Conservation (phyloP, 2,888 invertebrate species). For the Ernsta delagoae region DNA sequence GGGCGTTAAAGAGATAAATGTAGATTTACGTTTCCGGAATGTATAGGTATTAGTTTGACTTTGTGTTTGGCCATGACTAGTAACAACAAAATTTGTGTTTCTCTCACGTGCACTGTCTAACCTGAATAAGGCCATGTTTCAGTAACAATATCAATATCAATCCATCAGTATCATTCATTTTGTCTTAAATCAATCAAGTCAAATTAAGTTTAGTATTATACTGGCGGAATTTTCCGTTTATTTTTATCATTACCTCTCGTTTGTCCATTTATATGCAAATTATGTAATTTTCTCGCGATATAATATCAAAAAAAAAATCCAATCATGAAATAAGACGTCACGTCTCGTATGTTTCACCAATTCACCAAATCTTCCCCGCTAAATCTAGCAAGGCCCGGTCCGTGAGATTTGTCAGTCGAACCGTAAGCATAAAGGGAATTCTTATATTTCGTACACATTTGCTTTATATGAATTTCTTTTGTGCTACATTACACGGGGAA, state of each 20-base stretch:
- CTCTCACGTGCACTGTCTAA: too few species aligned
- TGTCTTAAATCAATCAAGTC: too few species aligned
- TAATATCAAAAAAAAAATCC: constrained; percentile 21
- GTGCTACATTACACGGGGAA: constrained; percentile 3
- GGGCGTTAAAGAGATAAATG: too few species aligned
- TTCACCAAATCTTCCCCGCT: constrained; percentile 19
- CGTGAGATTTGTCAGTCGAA: constrained; percentile 25
- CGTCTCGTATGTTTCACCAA: constrained; percentile 33
- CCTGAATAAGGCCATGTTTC: too few species aligned
- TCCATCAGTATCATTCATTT: too few species aligned
- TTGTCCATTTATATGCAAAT: not conserved
- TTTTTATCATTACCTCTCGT: not conserved
- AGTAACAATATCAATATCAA: too few species aligned
- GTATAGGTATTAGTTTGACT: too few species aligned
- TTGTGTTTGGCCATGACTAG: too few species aligned
- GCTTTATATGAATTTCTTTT: constrained; percentile 17
- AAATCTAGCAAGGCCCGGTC: constrained; percentile 30
- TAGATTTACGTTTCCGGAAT: too few species aligned
- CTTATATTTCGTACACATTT: constrained; percentile 16
- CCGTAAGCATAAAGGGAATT: constrained; percentile 24
- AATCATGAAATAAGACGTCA: constrained; percentile 27
- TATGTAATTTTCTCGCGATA: not conserved
- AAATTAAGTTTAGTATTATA: too few species aligned
- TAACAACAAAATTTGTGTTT: too few species aligned
- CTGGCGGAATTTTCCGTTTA: not conserved